Percentiles rank a stretch among this genome's conserved stretches.
These are phyloP conservation scores for Heterotis niloticus DNA, from an alignment of 2,113 vertebrate species.

Conservation along the genomic window DNA sequence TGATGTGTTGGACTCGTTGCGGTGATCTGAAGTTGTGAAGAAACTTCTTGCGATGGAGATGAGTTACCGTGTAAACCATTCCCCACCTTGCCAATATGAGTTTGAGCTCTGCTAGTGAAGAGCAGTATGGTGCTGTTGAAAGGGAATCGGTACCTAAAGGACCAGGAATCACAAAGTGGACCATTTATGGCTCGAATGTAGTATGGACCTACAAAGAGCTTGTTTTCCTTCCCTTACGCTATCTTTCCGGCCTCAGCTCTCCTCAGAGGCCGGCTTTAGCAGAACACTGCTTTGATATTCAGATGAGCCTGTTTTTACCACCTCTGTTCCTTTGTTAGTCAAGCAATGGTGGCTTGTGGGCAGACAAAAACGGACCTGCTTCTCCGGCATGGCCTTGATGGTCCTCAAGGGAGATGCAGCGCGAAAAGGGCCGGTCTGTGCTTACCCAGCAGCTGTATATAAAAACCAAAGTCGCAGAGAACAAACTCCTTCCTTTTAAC, in stretches of 20 bases:
- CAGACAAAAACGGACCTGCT: neutral
- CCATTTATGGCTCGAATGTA: neutral
- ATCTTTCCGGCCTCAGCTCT: neutral
- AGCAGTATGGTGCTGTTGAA: no score
- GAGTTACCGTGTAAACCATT: neutral
- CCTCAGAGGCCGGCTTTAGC: neutral
- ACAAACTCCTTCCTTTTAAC: neutral
- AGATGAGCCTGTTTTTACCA: neutral
- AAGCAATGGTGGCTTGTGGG: neutral
- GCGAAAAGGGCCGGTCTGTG: neutral
- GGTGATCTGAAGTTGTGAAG: neutral
- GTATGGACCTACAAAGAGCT: neutral
- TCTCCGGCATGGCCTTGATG: neutral
- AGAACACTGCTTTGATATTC: constrained; percentile 9
- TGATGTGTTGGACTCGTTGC: no score
- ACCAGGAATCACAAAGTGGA: neutral
- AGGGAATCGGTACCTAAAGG: neutral
- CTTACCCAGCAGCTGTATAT: neutral
- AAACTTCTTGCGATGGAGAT: neutral
- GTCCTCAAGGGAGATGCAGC: neutral
- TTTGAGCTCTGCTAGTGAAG: neutral
- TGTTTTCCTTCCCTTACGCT: neutral
- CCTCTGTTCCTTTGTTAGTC: neutral
- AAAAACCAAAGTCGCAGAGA: neutral
- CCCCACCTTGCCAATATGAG: neutral